Percentiles rank a stretch among this genome's conserved stretches.
Evolutionary conservation across 2,888 invertebrate species (phyloP).

Genomic region (Syrphus vitripennis): DNA sequence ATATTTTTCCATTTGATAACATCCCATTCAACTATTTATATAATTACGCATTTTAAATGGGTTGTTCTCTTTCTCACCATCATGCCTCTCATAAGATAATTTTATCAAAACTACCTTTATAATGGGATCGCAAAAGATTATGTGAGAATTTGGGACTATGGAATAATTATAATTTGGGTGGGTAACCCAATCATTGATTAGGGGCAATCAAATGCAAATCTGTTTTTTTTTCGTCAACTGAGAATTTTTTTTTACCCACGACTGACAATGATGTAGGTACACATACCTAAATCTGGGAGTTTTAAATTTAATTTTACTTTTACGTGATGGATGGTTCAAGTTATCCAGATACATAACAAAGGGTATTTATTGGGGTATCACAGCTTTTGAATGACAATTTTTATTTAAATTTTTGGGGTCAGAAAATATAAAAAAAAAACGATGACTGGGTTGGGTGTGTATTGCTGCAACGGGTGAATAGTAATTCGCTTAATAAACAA

Average conservation of each 20-base stretch:
- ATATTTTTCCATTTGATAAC: not conserved
- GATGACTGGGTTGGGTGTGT: conserved; percentile 27
- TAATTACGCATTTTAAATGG: conserved; percentile 7
- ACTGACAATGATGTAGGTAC: not conserved
- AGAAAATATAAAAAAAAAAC: not conserved
- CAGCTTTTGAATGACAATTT: conserved; percentile 52
- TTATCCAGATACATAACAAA: conserved; percentile 24
- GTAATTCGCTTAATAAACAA: conserved; percentile 24
- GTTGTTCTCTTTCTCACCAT: not conserved
- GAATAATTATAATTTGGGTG: conserved; percentile 34
- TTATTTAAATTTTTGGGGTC: conserved; percentile 41
- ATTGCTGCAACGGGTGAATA: conserved; percentile 27
- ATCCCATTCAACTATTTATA: not conserved
- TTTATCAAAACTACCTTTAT: not conserved
- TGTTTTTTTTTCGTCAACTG: conserved; percentile 21
- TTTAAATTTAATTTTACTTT: not conserved
- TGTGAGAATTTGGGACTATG: conserved; percentile 11
- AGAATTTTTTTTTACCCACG: not conserved
- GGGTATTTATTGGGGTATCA: conserved; percentile 20
- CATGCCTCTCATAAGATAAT: not conserved
- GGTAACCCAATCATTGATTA: conserved; percentile 33
- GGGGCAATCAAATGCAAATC: conserved; percentile 51
- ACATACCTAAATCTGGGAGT: not conserved
- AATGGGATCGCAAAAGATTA: conserved; percentile 30
- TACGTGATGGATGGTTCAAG: conserved; percentile 26